phyloP scores from a whole-genome alignment of 2,113 vertebrate genomes.

The Craseonycteris thonglongyai region DNA sequence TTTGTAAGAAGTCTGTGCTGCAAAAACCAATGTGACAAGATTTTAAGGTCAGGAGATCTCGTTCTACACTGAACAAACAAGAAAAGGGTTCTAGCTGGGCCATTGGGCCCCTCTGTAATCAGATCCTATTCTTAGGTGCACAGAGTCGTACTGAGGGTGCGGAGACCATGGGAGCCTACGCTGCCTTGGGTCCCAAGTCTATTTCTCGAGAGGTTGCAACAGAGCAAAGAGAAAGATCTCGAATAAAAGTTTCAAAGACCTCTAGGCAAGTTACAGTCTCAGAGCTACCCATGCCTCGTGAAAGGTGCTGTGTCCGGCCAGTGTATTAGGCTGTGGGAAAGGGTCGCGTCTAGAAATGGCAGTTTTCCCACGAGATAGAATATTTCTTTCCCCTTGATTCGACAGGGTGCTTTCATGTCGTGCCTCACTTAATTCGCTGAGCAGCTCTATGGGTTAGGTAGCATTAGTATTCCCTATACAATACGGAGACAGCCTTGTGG shows the following conservation, averaged over 20 bases:
- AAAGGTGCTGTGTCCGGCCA: background rate
- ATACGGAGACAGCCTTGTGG: background rate
- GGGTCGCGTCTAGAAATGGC: background rate
- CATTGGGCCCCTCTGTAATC: background rate
- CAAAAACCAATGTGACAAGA: background rate
- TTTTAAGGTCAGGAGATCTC: background rate
- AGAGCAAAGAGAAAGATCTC: background rate
- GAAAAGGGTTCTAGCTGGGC: background rate
- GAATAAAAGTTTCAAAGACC: background rate
- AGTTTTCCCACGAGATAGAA: background rate
- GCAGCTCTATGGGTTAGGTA: background rate
- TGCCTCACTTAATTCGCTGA: background rate
- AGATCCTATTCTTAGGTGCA: background rate
- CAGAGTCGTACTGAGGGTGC: background rate
- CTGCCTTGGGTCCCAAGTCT: background rate
- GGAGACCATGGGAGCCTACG: accelerated
- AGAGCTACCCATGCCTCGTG: no score
- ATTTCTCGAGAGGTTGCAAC: background rate
- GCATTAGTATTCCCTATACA: background rate
- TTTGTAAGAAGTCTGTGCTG: background rate
- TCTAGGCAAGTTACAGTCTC: background rate
- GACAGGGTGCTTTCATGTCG: background rate
- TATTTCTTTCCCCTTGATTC: background rate
- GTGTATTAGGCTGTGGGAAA: background rate
- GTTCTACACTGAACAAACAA: background rate